Base-by-base conservation (phyloP, 2,797 vertebrate genomes). In the Xyrichtys novacula region DNA sequence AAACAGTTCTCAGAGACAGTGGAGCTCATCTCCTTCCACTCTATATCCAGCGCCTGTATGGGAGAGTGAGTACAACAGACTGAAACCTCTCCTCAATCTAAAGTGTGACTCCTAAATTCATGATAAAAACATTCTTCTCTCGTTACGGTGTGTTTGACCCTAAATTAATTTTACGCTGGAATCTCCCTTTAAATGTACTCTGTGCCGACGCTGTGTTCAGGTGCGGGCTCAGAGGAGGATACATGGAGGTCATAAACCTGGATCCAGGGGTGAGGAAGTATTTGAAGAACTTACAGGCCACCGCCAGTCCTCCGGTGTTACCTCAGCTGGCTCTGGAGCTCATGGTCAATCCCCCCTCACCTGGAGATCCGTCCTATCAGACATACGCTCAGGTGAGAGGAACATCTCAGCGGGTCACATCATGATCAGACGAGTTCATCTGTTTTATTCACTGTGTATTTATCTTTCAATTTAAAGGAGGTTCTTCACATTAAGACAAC, bases 1-100 rank as follows among this genome's bases (percentile, higher is more conserved):
- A 64, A 78, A 0, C 80, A 84, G 0, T 94, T 89, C 56, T 64
- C 91, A 0, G 63, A 83, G 0, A 74, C 20, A 2, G 93, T 96
- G 69, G 93, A 97, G 69, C 61, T 96, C 32, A 90, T 91, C 11
- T 96, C 95, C 47, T 94, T 96, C 72, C 89, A 96, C 81, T 96
- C 95, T 0, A 15, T 93, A 47, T 96, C 96, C 61, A 95, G 91
- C 23, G 74, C 93, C 73, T 91, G 84, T 88, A 90, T 93, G 79
- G 94, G 93, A 79, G 96, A 97, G 96, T 97, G 78, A 91, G 96
- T 94, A 19, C 20, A 15, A 26, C 32, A 6, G 4, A 23, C 19
- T 14, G 16, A 25, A n/a, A 17, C 34, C 25, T 29, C 3, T 17
- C 3, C 20, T 59, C 4, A 34, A 3, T n/a, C 1, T 0, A 46